Evolutionary conservation across 2,797 vertebrate species (phyloP).

Genomic region (Helostoma temminkii): DNA sequence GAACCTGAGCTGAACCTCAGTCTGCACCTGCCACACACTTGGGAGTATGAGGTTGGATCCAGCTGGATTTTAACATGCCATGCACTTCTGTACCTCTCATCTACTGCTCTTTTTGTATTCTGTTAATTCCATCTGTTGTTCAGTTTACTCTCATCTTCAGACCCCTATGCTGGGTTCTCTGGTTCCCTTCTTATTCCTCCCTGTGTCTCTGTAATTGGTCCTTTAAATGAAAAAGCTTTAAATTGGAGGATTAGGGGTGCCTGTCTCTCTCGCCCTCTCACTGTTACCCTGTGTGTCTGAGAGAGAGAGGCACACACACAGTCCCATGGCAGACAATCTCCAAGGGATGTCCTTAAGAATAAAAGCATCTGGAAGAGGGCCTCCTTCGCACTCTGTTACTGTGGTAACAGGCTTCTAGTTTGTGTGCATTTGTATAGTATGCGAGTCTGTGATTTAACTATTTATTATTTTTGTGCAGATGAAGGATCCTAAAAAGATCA

Average conservation of each 20-base stretch:
- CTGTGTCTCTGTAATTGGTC: slow-evolving; percentile 73
- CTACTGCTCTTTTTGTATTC: slow-evolving; percentile 56
- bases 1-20: slow-evolving; percentile 5
- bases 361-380: slow-evolving; percentile 79
- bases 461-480: slow-evolving; percentile 23
- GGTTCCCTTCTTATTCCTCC: slow-evolving; percentile 25
- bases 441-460: slow-evolving; percentile 42
- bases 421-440: slow-evolving; percentile 60
- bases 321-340: slow-evolving; percentile 77
- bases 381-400: slow-evolving; percentile 77
- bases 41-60: slow-evolving; percentile 5
- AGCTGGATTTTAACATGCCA: slow-evolving; percentile 43
- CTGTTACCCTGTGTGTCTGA: slow-evolving; percentile 17
- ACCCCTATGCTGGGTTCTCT: slow-evolving; percentile 35
- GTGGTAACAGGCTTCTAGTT: slow-evolving; percentile 73
- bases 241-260: slow-evolving; percentile 71
- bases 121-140: slow-evolving; percentile 56
- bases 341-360: slow-evolving; percentile 77
- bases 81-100: slow-evolving; percentile 28
- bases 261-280: background rate
- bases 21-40: slow-evolving; percentile 37
- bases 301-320: slow-evolving; percentile 23
- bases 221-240: slow-evolving; percentile 81
- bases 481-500: slow-evolving; percentile 13
- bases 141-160: slow-evolving; percentile 40